Conservation (phyloP, 2,888 invertebrate genomes). For the Drosophila multiciliata region DNA sequence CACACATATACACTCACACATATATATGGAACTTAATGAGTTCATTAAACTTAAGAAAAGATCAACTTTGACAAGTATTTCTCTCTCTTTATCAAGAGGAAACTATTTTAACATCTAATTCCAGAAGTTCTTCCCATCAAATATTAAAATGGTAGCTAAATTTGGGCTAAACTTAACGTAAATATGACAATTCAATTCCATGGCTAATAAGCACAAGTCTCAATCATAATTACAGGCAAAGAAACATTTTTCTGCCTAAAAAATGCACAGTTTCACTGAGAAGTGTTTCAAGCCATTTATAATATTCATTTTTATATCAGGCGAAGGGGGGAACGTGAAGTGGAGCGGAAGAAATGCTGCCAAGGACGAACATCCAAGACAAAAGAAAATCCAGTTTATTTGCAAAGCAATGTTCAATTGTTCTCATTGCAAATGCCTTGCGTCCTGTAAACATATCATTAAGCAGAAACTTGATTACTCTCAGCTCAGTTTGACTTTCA, state of each 20-base stretch:
- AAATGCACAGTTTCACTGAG: background rate
- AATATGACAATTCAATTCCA: background rate
- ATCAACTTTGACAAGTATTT: background rate
- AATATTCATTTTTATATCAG: background rate
- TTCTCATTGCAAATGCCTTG: background rate
- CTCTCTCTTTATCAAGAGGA: background rate
- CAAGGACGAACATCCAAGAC: background rate
- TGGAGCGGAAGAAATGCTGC: background rate
- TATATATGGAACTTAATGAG: background rate
- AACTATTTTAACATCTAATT: background rate
- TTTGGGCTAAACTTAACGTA: background rate
- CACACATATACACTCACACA: background rate
- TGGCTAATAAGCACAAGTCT: background rate
- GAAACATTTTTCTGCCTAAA: background rate
- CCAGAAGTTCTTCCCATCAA: background rate
- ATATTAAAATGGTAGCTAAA: background rate
- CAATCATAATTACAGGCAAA: background rate
- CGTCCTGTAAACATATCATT: background rate
- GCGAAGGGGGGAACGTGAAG: background rate
- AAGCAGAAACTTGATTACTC: background rate
- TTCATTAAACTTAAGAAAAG: background rate
- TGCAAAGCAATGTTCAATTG: background rate
- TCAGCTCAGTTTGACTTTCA: background rate
- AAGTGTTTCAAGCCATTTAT: background rate
- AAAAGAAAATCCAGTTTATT: background rate